A percentile compares a stretch with the other conserved stretches of the same genome.
phyloP scores from a whole-genome alignment of 2,113 vertebrate genomes.

The Pontoporia blainvillei region DNA sequence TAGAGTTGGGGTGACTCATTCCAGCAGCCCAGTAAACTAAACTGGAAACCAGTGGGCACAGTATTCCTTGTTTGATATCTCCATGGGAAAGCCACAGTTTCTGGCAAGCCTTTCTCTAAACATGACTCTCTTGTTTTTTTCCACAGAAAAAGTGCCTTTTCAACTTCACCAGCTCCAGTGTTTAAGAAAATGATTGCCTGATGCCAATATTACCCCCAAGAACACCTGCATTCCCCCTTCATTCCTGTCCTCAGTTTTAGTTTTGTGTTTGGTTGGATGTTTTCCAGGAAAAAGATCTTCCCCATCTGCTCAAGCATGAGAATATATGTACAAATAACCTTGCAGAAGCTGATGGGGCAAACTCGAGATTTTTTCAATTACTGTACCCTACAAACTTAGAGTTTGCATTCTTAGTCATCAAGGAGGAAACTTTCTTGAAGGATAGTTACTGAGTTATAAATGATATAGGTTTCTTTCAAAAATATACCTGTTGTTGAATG shows the following conservation, averaged over 20 bases:
- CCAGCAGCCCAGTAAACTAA: neutral
- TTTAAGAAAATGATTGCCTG: neutral
- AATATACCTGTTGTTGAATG: neutral
- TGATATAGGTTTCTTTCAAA: neutral
- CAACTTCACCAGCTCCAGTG: neutral
- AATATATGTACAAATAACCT: neutral
- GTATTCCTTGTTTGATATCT: neutral
- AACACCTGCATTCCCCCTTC: neutral
- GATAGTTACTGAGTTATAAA: neutral
- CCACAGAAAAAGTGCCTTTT: neutral
- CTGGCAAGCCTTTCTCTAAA: constrained; percentile 8
- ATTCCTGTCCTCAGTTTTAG: neutral
- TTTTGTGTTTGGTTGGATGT: neutral
- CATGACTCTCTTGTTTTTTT: neutral
- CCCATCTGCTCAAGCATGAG: neutral
- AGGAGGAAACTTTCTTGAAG: neutral
- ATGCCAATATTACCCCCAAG: neutral
- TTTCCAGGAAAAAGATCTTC: neutral
- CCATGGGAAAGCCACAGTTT: neutral
- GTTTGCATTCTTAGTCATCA: neutral
- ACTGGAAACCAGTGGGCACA: neutral
- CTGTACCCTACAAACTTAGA: neutral
- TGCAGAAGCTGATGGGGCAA: neutral
- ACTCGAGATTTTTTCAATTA: neutral
- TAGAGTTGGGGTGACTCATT: neutral